Percentiles rank a stretch among this genome's conserved stretches.
Evolutionary conservation across 2,888 invertebrate species (phyloP).

Genomic region (Coleophora flavipennella): DNA sequence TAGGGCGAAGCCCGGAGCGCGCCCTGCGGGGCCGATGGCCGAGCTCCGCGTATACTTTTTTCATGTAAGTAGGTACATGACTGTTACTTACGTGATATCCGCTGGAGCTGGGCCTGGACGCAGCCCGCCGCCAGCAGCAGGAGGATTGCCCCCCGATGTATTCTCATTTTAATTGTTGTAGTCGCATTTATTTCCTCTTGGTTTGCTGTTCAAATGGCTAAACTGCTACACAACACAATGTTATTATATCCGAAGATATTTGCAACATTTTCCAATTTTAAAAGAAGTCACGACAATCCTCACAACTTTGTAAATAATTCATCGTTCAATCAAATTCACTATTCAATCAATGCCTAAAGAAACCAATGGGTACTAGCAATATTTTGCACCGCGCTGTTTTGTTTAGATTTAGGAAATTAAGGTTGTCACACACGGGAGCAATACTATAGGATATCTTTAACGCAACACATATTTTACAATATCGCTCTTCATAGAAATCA

Average conservation of each 20-base stretch:
- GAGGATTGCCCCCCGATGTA: slow-evolving; percentile 34
- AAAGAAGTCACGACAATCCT: slow-evolving; percentile 18
- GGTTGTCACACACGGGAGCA: too few species aligned
- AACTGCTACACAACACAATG: slow-evolving; percentile 23
- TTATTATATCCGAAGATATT: not conserved
- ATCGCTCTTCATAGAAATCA: too few species aligned
- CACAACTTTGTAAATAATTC: slow-evolving; percentile 16
- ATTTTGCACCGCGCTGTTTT: too few species aligned
- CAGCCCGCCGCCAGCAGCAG: slow-evolving; percentile 25
- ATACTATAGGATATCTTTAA: too few species aligned
- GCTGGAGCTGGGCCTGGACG: slow-evolving; percentile 27
- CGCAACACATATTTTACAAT: too few species aligned
- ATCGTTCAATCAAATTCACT: too few species aligned
- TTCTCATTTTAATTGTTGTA: slow-evolving; percentile 33
- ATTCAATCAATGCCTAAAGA: too few species aligned
- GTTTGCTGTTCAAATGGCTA: slow-evolving; percentile 10
- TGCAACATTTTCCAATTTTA: slow-evolving; percentile 3
- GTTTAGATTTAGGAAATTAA: too few species aligned
- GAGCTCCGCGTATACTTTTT: too few species aligned
- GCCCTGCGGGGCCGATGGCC: too few species aligned
- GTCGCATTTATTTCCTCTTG: slow-evolving; percentile 32
- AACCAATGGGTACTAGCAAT: too few species aligned
- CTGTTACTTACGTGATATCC: slow-evolving; percentile 42
- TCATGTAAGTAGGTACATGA: not conserved
- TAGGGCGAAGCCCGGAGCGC: too few species aligned